A percentile compares a stretch with the other conserved stretches of the same genome.
Conservation (phyloP, 2,113 vertebrate species). For the Desmodus rotundus region DNA sequence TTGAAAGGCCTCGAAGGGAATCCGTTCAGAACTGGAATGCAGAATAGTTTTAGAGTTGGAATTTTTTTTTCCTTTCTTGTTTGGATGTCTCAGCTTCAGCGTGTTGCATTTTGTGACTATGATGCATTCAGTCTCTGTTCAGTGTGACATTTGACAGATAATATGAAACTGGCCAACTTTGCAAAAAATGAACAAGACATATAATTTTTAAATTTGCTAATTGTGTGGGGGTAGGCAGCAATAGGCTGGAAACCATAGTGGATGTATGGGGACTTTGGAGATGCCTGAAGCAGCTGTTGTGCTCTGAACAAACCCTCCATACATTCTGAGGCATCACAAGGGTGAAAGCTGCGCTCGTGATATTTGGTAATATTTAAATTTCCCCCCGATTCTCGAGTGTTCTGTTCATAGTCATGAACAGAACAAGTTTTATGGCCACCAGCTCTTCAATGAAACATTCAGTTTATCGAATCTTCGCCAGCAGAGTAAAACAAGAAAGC, state of each 20-base stretch:
- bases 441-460: constrained; percentile 3
- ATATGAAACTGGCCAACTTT: background rate
- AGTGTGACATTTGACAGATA: constrained; percentile 35
- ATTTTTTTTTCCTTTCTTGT: background rate
- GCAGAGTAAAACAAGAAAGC: constrained; percentile 2
- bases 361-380: constrained; percentile 33
- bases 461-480: background rate
- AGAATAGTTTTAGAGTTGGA: background rate
- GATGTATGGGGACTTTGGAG: background rate
- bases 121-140: background rate
- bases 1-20: constrained; percentile 2
- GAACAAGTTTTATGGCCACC: background rate
- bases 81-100: background rate
- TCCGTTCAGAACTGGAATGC: background rate
- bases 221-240: background rate
- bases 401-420: constrained; percentile 6
- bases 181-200: constrained; percentile 40
- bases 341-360: background rate
- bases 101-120: background rate
- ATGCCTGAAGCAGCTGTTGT: constrained; percentile 3
- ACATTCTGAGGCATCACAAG: constrained; percentile 14
- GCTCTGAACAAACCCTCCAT: constrained; percentile 39
- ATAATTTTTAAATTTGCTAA: constrained; percentile 43
- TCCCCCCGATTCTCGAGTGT: background rate
- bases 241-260: constrained; percentile 22